Evolutionary conservation across 2,797 vertebrate genomes (phyloP).

Genomic region (Aselliscus stoliczkanus): DNA sequence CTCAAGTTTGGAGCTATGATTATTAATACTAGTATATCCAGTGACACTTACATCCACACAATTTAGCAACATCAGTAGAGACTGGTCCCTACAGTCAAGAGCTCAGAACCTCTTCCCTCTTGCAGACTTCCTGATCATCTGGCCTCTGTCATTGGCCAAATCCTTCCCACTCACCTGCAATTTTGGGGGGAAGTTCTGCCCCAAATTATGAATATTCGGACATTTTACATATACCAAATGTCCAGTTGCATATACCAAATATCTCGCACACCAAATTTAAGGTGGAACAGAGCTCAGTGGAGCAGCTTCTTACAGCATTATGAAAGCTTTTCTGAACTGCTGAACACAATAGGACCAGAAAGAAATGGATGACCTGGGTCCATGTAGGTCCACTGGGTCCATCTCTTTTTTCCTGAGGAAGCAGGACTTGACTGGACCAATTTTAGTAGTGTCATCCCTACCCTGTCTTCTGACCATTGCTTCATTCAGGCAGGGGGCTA

Average conservation of each 20-base stretch:
- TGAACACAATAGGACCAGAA: not conserved
- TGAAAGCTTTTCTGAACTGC: not conserved
- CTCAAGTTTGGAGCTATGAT: not conserved
- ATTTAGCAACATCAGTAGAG: not conserved
- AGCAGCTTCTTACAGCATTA: not conserved
- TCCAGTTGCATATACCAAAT: no score
- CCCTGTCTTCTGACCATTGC: not conserved
- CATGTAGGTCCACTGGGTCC: no score
- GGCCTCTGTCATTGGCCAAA: not conserved
- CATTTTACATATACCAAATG: no score
- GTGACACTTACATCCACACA: not conserved
- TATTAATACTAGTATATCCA: not conserved
- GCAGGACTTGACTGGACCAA: accelerated
- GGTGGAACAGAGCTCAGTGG: not conserved
- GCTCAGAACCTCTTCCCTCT: not conserved
- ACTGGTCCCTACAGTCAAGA: not conserved
- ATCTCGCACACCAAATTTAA: not conserved
- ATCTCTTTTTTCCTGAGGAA: not conserved
- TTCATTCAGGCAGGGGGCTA: not conserved
- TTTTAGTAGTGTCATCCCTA: not conserved
- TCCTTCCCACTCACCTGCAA: not conserved
- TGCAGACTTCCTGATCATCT: not conserved
- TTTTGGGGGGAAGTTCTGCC: not conserved
- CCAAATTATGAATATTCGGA: not conserved
- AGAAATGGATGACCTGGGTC: no score